A percentile compares a stretch with the other conserved stretches of the same genome.
Conservation (phyloP, 2,888 invertebrate genomes). For the Apodemia hepburni region DNA sequence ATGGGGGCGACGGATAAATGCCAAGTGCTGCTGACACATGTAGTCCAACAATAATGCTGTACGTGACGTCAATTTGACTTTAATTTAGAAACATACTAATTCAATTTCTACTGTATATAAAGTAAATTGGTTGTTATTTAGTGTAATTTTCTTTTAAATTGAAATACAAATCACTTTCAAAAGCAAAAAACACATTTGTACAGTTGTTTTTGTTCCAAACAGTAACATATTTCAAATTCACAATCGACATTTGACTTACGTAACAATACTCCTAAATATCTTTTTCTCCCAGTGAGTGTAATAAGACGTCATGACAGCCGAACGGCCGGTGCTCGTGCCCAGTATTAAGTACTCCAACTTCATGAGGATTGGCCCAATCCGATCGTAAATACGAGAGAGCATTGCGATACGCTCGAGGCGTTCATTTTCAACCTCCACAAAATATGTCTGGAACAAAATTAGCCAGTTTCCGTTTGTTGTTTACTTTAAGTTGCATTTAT, state of each 20-base stretch:
- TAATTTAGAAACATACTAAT: no score
- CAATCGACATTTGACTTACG: conserved; percentile 39
- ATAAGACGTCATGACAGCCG: conserved; percentile 86
- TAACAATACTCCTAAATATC: conserved; percentile 79
- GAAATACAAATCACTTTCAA: no score
- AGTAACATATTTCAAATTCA: no score
- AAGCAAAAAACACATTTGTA: no score
- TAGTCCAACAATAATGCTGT: no score
- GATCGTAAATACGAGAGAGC: conserved; percentile 87
- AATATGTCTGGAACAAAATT: conserved; percentile 79
- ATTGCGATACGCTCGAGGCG: conserved; percentile 84
- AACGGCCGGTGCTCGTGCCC: conserved; percentile 87
- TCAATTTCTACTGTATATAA: no score
- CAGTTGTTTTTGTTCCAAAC: no score
- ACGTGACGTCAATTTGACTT: no score
- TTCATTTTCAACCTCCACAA: conserved; percentile 84
- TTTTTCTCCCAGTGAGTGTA: conserved; percentile 92
- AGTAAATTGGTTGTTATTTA: no score
- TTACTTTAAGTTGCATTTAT: background rate
- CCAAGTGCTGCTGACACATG: no score
- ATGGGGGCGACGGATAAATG: no score
- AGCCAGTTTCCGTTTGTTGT: background rate
- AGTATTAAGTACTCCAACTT: conserved; percentile 93
- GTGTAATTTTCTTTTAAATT: no score
- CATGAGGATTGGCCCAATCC: conserved; percentile 89